Conservation (phyloP, 2,888 invertebrate genomes). For the Allophyes oxyacanthae region DNA sequence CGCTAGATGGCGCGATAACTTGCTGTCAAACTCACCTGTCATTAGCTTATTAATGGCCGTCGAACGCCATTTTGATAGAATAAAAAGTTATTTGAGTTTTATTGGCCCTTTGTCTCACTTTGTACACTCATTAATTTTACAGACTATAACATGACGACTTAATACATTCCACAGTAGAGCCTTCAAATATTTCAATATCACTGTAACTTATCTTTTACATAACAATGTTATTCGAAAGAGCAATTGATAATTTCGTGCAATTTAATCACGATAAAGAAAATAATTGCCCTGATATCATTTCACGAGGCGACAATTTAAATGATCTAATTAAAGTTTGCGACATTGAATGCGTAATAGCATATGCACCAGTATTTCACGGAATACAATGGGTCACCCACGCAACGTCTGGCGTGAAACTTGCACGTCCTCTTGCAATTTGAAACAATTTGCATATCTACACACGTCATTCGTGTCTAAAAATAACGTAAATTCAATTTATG, state of each 20-base stretch:
- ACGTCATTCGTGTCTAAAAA: conserved; percentile 66
- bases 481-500: conserved; percentile 71
- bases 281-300: conserved; percentile 51
- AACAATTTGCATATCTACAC: conserved; percentile 81
- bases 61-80: conserved; percentile 77
- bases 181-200: neutral
- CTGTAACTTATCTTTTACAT: neutral
- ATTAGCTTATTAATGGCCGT: conserved; percentile 85
- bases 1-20: conserved; percentile 87
- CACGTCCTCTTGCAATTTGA: conserved; percentile 79
- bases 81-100: conserved; percentile 76
- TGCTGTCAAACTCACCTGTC: conserved; percentile 86
- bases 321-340: conserved; percentile 73
- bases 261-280: conserved; percentile 18
- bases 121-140: conserved; percentile 48
- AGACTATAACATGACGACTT: conserved; percentile 27
- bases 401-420: conserved; percentile 76
- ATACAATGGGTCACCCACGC: conserved; percentile 87
- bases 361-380: conserved; percentile 73
- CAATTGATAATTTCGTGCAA: neutral
- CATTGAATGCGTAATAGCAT: conserved; percentile 75
- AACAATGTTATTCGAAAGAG: neutral
- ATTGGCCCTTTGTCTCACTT: conserved; percentile 63
- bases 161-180: conserved; percentile 8
- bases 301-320: conserved; percentile 60